Percentiles rank a stretch among this genome's conserved stretches.
Evolutionary conservation across 2,113 vertebrate species (phyloP).

Genomic region (Aplodontia rufa): DNA sequence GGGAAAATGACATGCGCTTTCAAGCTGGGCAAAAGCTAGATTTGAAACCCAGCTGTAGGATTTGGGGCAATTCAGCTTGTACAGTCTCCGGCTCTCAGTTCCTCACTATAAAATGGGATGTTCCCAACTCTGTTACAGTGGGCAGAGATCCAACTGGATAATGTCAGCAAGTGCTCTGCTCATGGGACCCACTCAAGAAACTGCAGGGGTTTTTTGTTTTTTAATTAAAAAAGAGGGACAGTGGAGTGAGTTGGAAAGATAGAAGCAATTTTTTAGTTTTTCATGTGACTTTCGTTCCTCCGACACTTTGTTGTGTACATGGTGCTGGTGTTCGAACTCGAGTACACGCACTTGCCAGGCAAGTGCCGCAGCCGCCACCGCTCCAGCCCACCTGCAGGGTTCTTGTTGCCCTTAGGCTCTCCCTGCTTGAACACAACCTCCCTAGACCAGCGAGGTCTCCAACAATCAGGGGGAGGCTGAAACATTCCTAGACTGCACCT

Average conservation of each 20-base stretch:
- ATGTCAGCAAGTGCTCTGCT: not conserved
- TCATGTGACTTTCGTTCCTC: no score
- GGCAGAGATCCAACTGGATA: not conserved
- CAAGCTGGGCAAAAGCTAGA: not conserved
- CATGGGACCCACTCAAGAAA: not conserved
- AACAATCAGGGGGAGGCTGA: not conserved
- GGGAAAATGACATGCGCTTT: not conserved
- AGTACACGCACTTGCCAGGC: no score
- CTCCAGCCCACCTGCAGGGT: no score
- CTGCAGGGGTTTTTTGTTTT: not conserved
- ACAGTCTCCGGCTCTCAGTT: not conserved
- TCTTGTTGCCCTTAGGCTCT: not conserved
- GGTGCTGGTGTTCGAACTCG: no score
- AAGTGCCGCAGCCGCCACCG: no score
- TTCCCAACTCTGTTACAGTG: not conserved
- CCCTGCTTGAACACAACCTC: not conserved
- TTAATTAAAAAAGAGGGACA: no score
- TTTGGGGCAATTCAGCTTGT: not conserved
- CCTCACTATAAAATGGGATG: not conserved
- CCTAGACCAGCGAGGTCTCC: not conserved
- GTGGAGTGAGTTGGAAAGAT: no score
- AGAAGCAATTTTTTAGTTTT: no score
- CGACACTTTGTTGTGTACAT: no score
- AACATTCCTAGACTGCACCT: not conserved
- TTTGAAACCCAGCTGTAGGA: constrained; percentile 2